Evolutionary conservation across 1,140 invertebrate species (phyloP), one percentile per base, ranked within the genome.

Genomic region (Leptinotarsa undecemlineata): DNA sequence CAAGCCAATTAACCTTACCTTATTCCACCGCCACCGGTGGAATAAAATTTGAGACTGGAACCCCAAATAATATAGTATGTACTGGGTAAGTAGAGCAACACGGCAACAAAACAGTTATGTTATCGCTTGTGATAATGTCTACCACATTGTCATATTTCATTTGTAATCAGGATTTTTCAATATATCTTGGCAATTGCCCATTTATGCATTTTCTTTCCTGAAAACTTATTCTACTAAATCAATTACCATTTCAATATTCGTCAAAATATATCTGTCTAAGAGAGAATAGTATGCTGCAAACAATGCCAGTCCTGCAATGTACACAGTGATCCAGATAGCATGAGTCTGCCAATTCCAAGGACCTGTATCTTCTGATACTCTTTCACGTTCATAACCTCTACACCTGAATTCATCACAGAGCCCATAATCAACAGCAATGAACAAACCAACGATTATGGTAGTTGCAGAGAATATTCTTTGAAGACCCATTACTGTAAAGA

Each of bases 391-490:
- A 81, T 85, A 84, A 66, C 90, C 90, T 68, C 89, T 84, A 77
- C 90, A 90, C 51, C 88, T 86, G 82, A 90, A 90, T 79, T 90
- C 87, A 80, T 90, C 88, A 77, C 89, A 90, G 20, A 90, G 82
- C 42, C 88, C 88, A 78, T 90, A 90, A 81, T 90, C 89, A 13
- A 90, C 88, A 76, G 88, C 87, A 73, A 90, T 88, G 81, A 90
- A 90, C 8, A 90, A 79, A 23, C 89, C 89, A 23, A 89, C 87
- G 70, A 89, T 88, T 74, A 89, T 88, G 2, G 88, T 88, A 11
- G 88, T 89, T 42, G 87, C 86, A 8, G 88, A 88, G 77, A 90
- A 90, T 73, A 90, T 88, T 75, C 88, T 85, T 70, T 88, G 88
- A 42, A 90, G 81, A 51, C 88, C 88, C 86, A 90, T 88, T 84